Evolutionary conservation across 2,113 vertebrate genomes (phyloP).

Genomic region (Pachyramphus minor): DNA sequence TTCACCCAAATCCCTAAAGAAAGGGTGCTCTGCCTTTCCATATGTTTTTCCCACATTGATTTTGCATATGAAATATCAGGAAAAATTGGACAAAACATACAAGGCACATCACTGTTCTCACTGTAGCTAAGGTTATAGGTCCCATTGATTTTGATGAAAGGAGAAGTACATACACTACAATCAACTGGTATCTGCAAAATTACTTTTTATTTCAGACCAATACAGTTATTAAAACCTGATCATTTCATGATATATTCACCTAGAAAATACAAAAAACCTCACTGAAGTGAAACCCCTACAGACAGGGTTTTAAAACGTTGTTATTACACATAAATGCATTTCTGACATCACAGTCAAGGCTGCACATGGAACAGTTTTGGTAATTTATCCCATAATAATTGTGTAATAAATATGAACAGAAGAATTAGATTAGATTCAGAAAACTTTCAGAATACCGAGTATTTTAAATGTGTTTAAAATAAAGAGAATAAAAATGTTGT

Average conservation of each 20-base stretch:
- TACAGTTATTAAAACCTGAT: not conserved
- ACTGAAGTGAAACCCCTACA: not conserved
- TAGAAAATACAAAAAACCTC: not conserved
- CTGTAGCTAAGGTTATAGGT: not conserved
- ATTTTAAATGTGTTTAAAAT: not conserved
- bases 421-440: not conserved
- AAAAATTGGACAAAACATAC: slow-evolving; percentile 13
- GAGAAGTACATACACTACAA: not conserved
- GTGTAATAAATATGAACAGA: not conserved
- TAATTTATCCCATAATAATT: not conserved
- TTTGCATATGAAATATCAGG: not conserved
- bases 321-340: not conserved
- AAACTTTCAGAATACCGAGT: not conserved
- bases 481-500: not conserved
- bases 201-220: not conserved
- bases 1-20: not conserved
- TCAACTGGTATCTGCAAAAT: not conserved
- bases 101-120: not conserved
- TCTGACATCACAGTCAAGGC: not conserved
- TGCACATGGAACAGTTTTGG: not conserved
- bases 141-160: not conserved
- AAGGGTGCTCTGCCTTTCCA: not conserved
- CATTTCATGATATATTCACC: not conserved
- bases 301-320: not conserved
- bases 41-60: not conserved